These are phyloP conservation scores for Sinocyclocheilus anshuiensis DNA, from an alignment of 2,113 vertebrate genomes.

Conservation along the genomic window DNA sequence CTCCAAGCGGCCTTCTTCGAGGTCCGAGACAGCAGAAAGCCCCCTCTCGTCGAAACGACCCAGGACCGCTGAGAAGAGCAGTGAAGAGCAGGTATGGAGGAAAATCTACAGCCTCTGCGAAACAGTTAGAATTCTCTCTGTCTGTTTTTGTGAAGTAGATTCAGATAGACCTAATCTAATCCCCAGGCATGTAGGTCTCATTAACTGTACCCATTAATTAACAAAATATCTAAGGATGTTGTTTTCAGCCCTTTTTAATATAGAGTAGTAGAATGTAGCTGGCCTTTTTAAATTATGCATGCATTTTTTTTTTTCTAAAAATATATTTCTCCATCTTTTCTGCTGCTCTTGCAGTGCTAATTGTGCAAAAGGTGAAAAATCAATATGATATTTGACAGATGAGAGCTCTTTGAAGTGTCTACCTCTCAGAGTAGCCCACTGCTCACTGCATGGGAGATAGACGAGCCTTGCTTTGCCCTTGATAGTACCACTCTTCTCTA, in stretches of 20 bases:
- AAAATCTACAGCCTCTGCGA: neutral
- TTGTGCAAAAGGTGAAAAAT: conserved; percentile 78
- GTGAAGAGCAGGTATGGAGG: conserved; percentile 88
- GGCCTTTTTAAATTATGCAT: conserved; percentile 62
- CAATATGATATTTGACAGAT: conserved; percentile 78
- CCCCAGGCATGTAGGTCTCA: conserved; percentile 59
- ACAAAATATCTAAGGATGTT: conserved; percentile 60
- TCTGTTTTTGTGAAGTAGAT: conserved; percentile 11
- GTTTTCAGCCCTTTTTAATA: conserved; percentile 54
- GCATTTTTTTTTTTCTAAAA: conserved; percentile 53
- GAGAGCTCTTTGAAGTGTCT: conserved; percentile 77
- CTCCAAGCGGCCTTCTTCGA: conserved; percentile 84
- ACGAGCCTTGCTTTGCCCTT: neutral
- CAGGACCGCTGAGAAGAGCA: conserved; percentile 87
- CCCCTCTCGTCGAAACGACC: conserved; percentile 87
- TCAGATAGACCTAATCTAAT: conserved; percentile 41
- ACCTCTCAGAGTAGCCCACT: conserved; percentile 65
- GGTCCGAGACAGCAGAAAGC: conserved; percentile 82
- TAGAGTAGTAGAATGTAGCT: conserved; percentile 50
- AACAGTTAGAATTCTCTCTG: neutral
- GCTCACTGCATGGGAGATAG: conserved; percentile 67
- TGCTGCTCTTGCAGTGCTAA: conserved; percentile 72
- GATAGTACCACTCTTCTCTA: conserved; percentile 44
- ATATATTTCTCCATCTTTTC: conserved; percentile 63
- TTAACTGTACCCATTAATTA: conserved; percentile 64